Base-by-base conservation (phyloP, 1,140 invertebrate genomes). In the Hylaeus volcanicus region DNA sequence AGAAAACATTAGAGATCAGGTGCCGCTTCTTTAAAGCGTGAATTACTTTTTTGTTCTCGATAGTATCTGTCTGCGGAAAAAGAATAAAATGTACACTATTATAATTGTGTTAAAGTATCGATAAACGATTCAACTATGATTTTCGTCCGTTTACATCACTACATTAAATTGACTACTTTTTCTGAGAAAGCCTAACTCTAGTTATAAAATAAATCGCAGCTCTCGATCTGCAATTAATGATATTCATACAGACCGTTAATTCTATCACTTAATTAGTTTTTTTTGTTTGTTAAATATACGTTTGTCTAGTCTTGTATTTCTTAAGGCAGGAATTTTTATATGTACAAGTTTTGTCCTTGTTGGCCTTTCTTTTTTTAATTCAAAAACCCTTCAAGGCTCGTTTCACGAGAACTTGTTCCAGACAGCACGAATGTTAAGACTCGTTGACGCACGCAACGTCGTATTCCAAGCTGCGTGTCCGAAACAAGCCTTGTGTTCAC, bases 241-340 rank as follows among this genome's bases (percentile, higher is more conserved):
- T 89, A 85, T 88, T 75, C 69, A 79, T 86, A 83, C 82, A 79
- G 78, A 88, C 88, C 71, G 74, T 90, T 88, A 89, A 79, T 80
- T 86, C 75, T 79, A 73, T 76, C 83, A 85, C 76, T 86, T 88
- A 88, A 51, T 81, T 76, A 83, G 76, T 85, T 56, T 70, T 70
- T 69, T 70, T 41, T 70, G n/a, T 43, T 37, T 41, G 65, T 88
- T 85, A 84, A 84, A 88, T 88, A 74, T 86, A 88, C 82, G 80
- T 90, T 88, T 86, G 71, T 83, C 89, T 92, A 92, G 91, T 93
- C 89, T 93, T 93, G 90, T 89, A 89, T 89, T 92, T 89, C 76
- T 90, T 93, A 93, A 93, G 92, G 92, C 92, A 93, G 91, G 90
- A 91, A 90, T 93, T 92, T 92, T 87, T 89, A 89, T 90, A 90